Conservation (phyloP, 2,113 vertebrate genomes). For the Myotis lucifugus region DNA sequence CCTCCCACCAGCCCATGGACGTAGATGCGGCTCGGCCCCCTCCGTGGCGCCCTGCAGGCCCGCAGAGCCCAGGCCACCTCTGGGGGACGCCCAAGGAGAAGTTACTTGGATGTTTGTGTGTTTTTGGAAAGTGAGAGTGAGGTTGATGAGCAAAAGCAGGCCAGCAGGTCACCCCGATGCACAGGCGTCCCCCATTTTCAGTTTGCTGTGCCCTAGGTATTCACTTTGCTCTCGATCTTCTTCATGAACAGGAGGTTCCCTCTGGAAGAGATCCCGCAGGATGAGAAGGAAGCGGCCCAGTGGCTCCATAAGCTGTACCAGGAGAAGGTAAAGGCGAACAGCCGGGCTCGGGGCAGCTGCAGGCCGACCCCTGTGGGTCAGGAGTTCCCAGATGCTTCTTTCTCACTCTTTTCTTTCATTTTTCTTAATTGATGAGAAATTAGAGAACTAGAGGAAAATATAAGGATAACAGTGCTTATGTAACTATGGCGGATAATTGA, state of each 20-base stretch:
- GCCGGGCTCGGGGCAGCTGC: not conserved
- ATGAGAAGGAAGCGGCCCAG: conserved; percentile 93
- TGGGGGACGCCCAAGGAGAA: accelerated
- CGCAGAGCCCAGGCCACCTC: accelerated
- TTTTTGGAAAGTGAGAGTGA: not conserved
- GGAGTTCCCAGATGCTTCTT: accelerated
- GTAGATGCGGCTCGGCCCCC: not conserved
- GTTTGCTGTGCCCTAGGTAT: too few species aligned
- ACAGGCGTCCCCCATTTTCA: accelerated
- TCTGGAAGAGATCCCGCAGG: conserved; percentile 93
- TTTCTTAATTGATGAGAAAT: not conserved
- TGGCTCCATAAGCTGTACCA: conserved; percentile 99
- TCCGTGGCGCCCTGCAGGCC: accelerated
- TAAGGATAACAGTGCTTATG: accelerated
- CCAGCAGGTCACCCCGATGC: accelerated
- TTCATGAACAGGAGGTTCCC: conserved; percentile 90
- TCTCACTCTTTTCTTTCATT: accelerated
- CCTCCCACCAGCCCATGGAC: accelerated
- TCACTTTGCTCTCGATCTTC: not conserved
- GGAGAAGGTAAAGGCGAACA: conserved; percentile 89
- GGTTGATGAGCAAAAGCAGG: accelerated
- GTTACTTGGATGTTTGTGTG: accelerated
- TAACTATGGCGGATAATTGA: not conserved
- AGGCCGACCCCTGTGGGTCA: accelerated
- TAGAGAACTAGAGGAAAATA: not conserved